A percentile compares a stretch with the other conserved stretches of the same genome.
phyloP scores from a whole-genome alignment of 2,888 invertebrate species.

The Calameuta idolon region DNA sequence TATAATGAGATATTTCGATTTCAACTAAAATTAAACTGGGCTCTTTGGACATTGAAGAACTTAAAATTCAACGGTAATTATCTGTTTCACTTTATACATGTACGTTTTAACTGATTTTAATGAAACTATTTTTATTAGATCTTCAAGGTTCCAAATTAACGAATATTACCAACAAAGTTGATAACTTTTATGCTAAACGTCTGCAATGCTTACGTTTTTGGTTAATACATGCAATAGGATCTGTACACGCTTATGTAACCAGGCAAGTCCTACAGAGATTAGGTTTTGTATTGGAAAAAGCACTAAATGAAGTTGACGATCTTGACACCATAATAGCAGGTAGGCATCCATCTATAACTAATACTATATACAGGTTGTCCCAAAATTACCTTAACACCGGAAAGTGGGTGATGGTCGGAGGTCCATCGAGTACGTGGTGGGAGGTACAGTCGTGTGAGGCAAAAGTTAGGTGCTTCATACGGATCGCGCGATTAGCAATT shows the following conservation, averaged over 20 bases:
- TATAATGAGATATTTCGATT: slow-evolving; percentile 69
- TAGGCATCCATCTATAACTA: slow-evolving; percentile 18
- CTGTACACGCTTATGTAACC: slow-evolving; percentile 70
- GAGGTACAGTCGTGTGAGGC: no score
- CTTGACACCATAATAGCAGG: slow-evolving; percentile 58
- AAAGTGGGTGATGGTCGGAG: no score
- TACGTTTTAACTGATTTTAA: background rate
- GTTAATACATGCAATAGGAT: slow-evolving; percentile 70
- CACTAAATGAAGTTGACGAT: slow-evolving; percentile 53
- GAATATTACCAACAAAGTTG: slow-evolving; percentile 43
- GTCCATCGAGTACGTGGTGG: no score
- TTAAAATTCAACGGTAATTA: slow-evolving; percentile 63
- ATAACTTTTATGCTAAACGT: slow-evolving; percentile 62
- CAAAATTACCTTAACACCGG: no score
- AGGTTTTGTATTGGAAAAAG: slow-evolving; percentile 56
- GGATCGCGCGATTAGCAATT: no score
- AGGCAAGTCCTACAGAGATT: slow-evolving; percentile 67
- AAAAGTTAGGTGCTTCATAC: no score
- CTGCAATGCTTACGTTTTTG: slow-evolving; percentile 70
- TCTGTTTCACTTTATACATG: background rate
- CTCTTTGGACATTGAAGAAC: slow-evolving; percentile 69
- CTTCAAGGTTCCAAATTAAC: slow-evolving; percentile 45
- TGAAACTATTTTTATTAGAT: slow-evolving; percentile 48
- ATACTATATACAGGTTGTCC: no score
- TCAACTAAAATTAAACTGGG: slow-evolving; percentile 71